phyloP scores from a whole-genome alignment of 1,140 invertebrate species.

The Helicoverpa zea region DNA sequence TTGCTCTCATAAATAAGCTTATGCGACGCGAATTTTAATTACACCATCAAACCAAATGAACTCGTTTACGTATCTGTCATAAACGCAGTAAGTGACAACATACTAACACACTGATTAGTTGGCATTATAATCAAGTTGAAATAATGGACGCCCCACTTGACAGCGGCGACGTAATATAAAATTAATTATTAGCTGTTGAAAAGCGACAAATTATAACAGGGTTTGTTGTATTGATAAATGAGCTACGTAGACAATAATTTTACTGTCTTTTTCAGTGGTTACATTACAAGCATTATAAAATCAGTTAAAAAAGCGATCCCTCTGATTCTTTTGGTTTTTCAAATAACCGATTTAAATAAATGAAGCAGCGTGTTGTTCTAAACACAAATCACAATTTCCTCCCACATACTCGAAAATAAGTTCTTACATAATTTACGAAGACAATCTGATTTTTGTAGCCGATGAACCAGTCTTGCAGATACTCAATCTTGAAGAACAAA shows the following conservation, averaged over 20 bases:
- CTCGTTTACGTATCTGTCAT: neutral
- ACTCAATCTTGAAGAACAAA: neutral
- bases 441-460: neutral
- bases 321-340: too few relatives aligned
- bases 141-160: constrained; percentile 26
- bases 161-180: neutral
- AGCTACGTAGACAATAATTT: neutral
- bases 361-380: too few relatives aligned
- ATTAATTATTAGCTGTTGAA: constrained; percentile 21
- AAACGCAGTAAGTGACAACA: neutral
- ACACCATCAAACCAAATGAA: neutral
- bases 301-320: too few relatives aligned
- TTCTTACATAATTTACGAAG: too few relatives aligned
- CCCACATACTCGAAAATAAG: too few relatives aligned
- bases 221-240: neutral
- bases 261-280: neutral
- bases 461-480: neutral
- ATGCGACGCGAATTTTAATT: neutral
- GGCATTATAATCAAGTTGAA: neutral
- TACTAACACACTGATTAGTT: constrained; percentile 12
- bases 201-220: constrained; percentile 20
- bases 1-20: neutral
- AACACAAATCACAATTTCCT: too few relatives aligned
- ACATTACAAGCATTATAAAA: too few relatives aligned
- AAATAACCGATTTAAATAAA: too few relatives aligned